Percentiles rank a stretch among this genome's conserved stretches.
phyloP scores from a whole-genome alignment of 2,113 vertebrate species.

The Pseudorectes ferrugineus region DNA sequence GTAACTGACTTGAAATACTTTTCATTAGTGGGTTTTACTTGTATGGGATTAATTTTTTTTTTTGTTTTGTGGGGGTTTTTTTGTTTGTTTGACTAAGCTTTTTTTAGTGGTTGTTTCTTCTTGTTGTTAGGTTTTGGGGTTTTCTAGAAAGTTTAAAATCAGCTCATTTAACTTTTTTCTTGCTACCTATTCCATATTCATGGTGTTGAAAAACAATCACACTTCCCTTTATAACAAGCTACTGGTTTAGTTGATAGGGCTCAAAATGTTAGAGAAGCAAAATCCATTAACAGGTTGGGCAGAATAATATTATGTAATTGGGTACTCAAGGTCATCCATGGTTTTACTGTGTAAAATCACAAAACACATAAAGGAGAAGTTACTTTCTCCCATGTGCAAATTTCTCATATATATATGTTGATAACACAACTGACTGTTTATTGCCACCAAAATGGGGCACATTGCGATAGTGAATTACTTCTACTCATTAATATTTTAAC shows the following conservation, averaged over 20 bases:
- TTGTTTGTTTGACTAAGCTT: background rate
- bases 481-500: background rate
- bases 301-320: background rate
- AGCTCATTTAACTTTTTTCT: background rate
- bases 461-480: background rate
- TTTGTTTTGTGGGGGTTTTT: background rate
- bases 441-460: background rate
- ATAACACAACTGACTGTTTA: background rate
- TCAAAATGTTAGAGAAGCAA: background rate
- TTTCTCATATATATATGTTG: background rate
- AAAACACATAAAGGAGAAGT: rapidly evolving
- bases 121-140: rapidly evolving
- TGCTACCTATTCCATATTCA: background rate
- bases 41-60: background rate
- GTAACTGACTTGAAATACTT: background rate
- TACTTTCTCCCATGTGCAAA: background rate
- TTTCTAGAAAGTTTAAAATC: background rate
- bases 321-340: background rate
- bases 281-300: background rate
- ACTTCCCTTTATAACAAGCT: background rate
- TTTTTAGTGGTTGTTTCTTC: background rate
- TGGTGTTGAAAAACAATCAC: background rate
- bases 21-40: background rate
- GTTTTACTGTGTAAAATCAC: background rate
- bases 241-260: no score